Base-by-base conservation (phyloP, 92 coral and sea anemone species). In the Epizoanthus rinbou region DNA sequence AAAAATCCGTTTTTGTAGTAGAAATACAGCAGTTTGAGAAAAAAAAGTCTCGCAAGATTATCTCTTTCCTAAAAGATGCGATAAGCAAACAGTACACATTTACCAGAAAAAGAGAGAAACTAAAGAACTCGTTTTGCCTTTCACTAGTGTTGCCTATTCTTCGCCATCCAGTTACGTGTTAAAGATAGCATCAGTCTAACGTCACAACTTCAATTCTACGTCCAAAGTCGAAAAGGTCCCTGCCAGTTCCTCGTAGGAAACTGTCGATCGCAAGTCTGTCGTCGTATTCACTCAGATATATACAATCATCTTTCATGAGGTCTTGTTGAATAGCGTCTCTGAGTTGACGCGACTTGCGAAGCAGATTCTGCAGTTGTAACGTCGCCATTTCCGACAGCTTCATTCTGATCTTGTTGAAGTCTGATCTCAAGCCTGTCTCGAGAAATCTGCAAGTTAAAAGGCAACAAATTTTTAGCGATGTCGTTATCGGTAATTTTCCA, bases 331-430 rank as follows among this genome's bases (percentile, higher is more conserved):
- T 94, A 1, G 98, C 92, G 63, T 95, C 98, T 72, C 92, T 85
- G 25, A 97, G 88, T 75, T 97, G 99, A 16, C 97, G 98, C 19
- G 99, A 97, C 69, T 94, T 97, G 23, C 99, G 90, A 41, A 88
- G 88, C 21, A 97, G 89, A 76, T 88, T 90, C 80, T 90, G 97
- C n/a, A 97, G 91, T 63, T 97, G 98, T 69, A 94, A 81, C 24
- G 90, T 76, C 4, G 92, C 96, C 93, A 97, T 97, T 76, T 97
- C 99, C 39, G 99, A 93, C 47, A 97, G 84, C 82, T 97, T 97
- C 83, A 92, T 90, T 86, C 99, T 87, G 86, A 97, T 93, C 86
- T 95, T 94, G 92, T 94, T 97, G 91, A 97, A 97, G 82, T 97
- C 99, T 7, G 99, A 97, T 60, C 98, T 94, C 56, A 88, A 82